Percentiles rank a stretch among this genome's conserved stretches.
Conservation (phyloP, 1,140 invertebrate genomes). For the Orchesella cincta region DNA sequence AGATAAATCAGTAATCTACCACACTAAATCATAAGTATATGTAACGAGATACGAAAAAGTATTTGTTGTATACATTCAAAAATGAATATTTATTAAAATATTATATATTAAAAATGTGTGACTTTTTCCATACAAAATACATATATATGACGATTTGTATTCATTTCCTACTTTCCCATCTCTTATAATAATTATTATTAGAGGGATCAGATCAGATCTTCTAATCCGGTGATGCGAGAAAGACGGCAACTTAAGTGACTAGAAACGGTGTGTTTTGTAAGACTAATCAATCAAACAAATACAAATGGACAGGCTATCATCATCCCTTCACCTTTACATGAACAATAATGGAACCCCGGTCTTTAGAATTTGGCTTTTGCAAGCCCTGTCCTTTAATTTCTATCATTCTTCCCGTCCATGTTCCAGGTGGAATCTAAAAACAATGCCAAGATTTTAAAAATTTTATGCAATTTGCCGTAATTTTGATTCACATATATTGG, state of each 20-base stretch:
- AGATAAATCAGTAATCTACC: background rate
- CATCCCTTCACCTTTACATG: background rate
- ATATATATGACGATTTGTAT: no score
- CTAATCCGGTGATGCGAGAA: no score
- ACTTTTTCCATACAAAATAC: background rate
- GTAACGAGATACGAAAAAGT: background rate
- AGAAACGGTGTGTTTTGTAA: no score
- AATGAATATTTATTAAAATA: background rate
- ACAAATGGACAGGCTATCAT: no score
- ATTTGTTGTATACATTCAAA: background rate
- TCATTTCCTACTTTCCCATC: no score
- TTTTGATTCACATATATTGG: no score
- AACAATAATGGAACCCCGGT: slow-evolving; percentile 11
- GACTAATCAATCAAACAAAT: no score
- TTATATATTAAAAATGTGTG: background rate
- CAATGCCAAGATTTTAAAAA: background rate
- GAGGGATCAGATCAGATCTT: no score
- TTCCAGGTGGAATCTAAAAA: background rate
- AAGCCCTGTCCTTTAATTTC: background rate
- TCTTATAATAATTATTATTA: no score
- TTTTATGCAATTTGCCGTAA: background rate
- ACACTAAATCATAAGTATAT: background rate
- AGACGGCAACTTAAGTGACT: no score
- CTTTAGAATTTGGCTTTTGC: background rate
- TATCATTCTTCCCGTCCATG: slow-evolving; percentile 1